Evolutionary conservation across 23 tunicate species (phyloP).

Genomic region (Clavelina lepadiformis): DNA sequence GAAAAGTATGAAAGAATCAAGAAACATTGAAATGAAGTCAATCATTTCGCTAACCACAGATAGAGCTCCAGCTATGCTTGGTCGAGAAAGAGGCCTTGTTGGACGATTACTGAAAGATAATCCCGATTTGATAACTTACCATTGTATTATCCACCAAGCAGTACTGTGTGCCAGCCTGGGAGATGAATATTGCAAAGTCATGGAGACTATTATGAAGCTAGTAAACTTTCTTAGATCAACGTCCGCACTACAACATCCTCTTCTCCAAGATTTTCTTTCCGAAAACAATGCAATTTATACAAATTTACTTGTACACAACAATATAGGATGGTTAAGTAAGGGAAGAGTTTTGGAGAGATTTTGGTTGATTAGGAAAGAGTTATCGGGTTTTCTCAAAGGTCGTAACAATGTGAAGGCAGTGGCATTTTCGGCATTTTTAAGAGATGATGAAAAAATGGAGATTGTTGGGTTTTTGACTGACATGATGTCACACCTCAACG

Average conservation of each 20-base stretch:
- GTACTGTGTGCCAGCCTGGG: conserved; percentile 28
- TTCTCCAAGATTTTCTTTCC: conserved; percentile 7
- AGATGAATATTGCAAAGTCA: conserved; percentile 24
- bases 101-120: conserved; percentile 29
- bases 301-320: conserved; percentile 15
- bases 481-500: conserved; percentile 23
- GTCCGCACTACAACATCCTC: conserved; percentile 2
- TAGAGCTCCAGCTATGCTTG: conserved; percentile 29
- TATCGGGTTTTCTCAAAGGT: conserved; percentile 8
- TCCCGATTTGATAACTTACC: conserved; percentile 30
- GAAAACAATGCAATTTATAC: conserved; percentile 18
- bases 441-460: conserved; percentile 10
- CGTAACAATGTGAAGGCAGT: conserved; percentile 8
- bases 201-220: conserved; percentile 25
- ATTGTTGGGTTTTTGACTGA: conserved; percentile 9
- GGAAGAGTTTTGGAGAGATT: too few relatives aligned
- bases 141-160: conserved; percentile 12
- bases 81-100: conserved; percentile 21
- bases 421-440: conserved; percentile 2
- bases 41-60: conserved; percentile 19
- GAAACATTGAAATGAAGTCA: conserved; percentile 25
- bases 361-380: conserved; percentile 5
- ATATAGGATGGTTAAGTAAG: too few relatives aligned
- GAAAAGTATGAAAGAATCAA: conserved; percentile 20
- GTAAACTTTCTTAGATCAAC: conserved; percentile 19